Base-by-base conservation (phyloP, 2,113 vertebrate species). In the Malurus alboscapulatus region DNA sequence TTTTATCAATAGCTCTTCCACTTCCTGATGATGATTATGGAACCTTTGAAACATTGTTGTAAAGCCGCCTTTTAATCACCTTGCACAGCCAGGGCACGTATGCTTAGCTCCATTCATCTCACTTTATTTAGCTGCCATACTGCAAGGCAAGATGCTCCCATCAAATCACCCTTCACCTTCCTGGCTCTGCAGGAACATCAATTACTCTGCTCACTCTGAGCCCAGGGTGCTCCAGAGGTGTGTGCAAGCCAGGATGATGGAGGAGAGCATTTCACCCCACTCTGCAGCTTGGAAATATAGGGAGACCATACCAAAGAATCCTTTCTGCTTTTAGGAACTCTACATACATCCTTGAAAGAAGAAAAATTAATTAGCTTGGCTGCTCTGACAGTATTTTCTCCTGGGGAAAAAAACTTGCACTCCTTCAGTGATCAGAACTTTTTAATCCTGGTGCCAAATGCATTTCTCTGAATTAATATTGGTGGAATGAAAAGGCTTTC, bases 401-500 rank as follows among this genome's bases (percentile, higher is more conserved):
- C 77, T 38, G 76, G 72, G 89, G 42, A 83, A 68, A 79, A 63
- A 66, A 63, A 59, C 45, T 82, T 71, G 72, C 67, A 69, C 58
- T 83, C 48, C 77, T 90, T 93, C 73, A 81, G 7, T 47, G 54
- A 78, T 94, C 92, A 90, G 85, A 83, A 86, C 34, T 88, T 96
- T 66, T 87, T 75, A 72, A 90, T 94, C 58, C 80, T 62, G 66
- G 30, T 82, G 88, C 94, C 95, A 94, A 88, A 82, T 2, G 2
- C 59, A 61, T 95, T 94, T 94, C 55, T 84, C 51, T 86, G 72
- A 94, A 91, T 90, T 91, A 95, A 92, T 53, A 94, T 32, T 86
- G 63, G 71, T 67, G 72, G 84, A 88, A 94, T 91, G 84, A 92
- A 95, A 94, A 79, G 55, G 67, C 59, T 96, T 95, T 96, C 61